Evolutionary conservation across 1,140 invertebrate genomes (phyloP).

Genomic region (Yoshiicerus persimilis): DNA sequence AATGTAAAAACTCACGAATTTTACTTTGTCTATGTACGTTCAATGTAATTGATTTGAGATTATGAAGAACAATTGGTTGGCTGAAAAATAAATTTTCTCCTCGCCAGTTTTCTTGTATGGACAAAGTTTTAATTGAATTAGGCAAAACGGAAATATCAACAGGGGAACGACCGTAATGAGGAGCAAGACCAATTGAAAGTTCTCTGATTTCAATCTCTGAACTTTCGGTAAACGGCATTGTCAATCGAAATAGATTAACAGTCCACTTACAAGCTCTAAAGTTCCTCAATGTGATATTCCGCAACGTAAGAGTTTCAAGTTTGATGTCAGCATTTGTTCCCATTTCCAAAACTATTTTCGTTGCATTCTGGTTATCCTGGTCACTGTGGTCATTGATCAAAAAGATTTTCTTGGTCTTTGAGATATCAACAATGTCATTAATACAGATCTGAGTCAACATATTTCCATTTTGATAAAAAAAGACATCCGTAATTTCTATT

Average conservation of each 20-base stretch:
- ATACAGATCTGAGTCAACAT: background rate
- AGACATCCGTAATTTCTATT: background rate
- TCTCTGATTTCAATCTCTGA: background rate
- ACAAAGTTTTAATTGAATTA: background rate
- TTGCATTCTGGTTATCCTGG: background rate
- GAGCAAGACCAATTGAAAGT: too few relatives aligned
- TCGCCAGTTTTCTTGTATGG: background rate
- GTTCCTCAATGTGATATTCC: background rate
- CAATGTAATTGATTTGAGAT: background rate
- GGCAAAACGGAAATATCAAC: background rate
- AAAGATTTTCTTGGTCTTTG: background rate
- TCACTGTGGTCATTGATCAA: background rate
- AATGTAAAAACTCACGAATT: background rate
- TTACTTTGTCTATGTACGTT: background rate
- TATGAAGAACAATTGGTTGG: background rate
- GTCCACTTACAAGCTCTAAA: background rate
- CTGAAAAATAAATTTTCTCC: background rate
- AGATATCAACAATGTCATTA: background rate
- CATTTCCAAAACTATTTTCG: background rate
- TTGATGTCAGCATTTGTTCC: background rate
- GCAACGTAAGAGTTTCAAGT: background rate
- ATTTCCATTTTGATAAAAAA: background rate
- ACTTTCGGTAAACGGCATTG: background rate
- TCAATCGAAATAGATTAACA: background rate
- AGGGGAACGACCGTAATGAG: background rate